Conservation (phyloP, 1,140 invertebrate species). For the Bombus superbus region DNA sequence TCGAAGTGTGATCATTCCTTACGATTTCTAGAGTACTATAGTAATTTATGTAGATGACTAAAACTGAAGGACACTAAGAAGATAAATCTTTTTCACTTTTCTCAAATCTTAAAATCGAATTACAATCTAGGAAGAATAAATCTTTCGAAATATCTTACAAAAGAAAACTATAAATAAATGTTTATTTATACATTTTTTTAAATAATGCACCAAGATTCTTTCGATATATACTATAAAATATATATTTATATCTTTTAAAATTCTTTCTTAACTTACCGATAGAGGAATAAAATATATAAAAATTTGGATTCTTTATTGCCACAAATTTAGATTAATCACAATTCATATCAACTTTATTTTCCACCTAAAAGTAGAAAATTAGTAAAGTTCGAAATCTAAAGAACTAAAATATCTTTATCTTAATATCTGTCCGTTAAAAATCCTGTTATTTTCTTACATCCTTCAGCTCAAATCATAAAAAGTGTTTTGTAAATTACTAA, state of each 20-base stretch:
- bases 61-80: conserved; percentile 68
- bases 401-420: background rate
- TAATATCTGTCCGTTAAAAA: background rate
- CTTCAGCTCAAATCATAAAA: conserved; percentile 68
- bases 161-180: conserved; percentile 33
- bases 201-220: background rate
- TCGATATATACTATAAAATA: conserved; percentile 13
- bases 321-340: conserved; percentile 9
- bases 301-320: conserved; percentile 43
- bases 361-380: background rate
- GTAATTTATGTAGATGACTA: conserved; percentile 65
- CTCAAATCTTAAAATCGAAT: background rate
- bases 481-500: conserved; percentile 70
- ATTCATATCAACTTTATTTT: background rate
- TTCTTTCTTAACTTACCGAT: conserved; percentile 2
- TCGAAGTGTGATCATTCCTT: conserved; percentile 74
- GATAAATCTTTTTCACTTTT: background rate
- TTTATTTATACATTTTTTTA: background rate
- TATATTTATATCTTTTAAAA: background rate
- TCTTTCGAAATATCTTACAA: background rate
- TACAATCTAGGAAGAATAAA: conserved; percentile 1
- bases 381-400: background rate
- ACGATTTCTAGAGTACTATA: conserved; percentile 71
- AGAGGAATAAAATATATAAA: conserved; percentile 25
- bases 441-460: conserved; percentile 42